Conservation (phyloP, 2,113 vertebrate genomes). For the Atrichornis clamosus region DNA sequence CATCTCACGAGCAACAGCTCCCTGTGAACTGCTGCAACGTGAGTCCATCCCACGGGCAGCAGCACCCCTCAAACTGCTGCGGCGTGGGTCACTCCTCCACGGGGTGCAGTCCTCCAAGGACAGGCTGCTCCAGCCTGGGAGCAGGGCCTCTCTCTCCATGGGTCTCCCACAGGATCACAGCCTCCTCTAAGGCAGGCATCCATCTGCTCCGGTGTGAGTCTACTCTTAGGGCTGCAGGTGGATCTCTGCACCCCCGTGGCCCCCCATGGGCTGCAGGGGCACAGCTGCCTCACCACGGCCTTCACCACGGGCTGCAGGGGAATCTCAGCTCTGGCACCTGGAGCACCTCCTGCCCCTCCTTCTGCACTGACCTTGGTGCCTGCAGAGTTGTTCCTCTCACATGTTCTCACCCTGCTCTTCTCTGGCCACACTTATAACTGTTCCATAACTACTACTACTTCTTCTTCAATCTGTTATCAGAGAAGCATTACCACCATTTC, state of each 20-base stretch:
- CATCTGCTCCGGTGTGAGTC: rapidly evolving
- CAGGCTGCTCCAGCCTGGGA: too few relatives aligned
- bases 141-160: too few relatives aligned
- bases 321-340: not conserved
- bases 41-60: too few relatives aligned
- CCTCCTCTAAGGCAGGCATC: not conserved
- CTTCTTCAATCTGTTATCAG: not conserved
- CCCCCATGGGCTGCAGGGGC: too few relatives aligned
- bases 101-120: too few relatives aligned
- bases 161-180: not conserved
- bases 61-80: too few relatives aligned
- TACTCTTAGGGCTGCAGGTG: not conserved
- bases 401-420: not conserved
- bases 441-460: not conserved
- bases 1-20: too few relatives aligned
- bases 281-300: too few relatives aligned
- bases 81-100: too few relatives aligned
- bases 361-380: not conserved
- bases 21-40: too few relatives aligned
- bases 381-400: not conserved
- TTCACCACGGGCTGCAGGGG: not conserved
- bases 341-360: not conserved
- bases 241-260: not conserved
- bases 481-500: not conserved
- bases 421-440: not conserved